Evolutionary conservation across 2,113 vertebrate species (phyloP), one percentile per base, ranked within the genome.

Genomic region (Chiloscyllium plagiosum): DNA sequence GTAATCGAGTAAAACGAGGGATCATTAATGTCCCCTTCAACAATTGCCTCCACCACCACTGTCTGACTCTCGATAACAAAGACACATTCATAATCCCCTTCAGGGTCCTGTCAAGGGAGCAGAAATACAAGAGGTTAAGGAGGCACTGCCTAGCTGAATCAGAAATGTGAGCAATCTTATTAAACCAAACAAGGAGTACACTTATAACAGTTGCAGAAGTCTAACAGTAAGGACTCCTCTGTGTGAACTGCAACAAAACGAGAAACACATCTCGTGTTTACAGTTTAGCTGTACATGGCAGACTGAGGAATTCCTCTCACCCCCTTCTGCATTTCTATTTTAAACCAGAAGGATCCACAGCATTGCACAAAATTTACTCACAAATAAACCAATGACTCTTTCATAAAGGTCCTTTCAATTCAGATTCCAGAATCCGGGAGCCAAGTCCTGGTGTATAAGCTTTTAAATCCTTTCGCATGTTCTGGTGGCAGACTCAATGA

Each of bases 61-160:
- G 98, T 98, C 6, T 96, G 98, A 0, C 98, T 98, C 96, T 99
- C 99, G 85, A 99, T 98, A 94, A 98, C 97, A 97, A 99, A 96
- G 96, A 99, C 98, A 96, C 99, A 99, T 96, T 99, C 98, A 2
- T 98, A 98, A 95, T 98, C 98, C 97, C 98, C 97, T 1, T 98
- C 98, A 15, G 97, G 96, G 87, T 99, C 99, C 99, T 99, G 96
- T n/a, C 12, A 96, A 95, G 72, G 8, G 1, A 42, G 76, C 89
- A 95, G 69, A 78, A 72, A 78, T 13, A 86, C 56, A 96, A 42
- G 56, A 33, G 56, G 87, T 92, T 92, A 92, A 17, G 29, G 29
- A 37, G 61, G 22, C 56, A 66, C 33, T 6, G 20, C 19, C 12
- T n/a, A 68, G 33, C 56, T n/a, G n/a, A n/a, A 19, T 93, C 61